Base-by-base conservation (phyloP, 2,113 vertebrate genomes). In the Syrrhaptes paradoxus region DNA sequence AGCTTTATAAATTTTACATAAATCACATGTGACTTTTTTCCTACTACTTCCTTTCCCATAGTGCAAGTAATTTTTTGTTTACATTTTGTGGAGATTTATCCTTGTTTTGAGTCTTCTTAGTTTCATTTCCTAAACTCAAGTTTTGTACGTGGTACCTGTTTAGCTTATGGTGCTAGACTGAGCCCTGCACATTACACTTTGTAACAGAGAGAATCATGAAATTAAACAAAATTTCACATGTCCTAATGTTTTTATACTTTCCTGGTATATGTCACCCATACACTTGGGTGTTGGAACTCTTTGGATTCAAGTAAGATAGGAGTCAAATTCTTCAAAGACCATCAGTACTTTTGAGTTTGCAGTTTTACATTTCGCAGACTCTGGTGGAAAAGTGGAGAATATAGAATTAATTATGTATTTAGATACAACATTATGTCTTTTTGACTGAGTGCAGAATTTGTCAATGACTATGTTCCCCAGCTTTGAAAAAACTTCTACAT, bases 1-100 rank as follows among this genome's bases (percentile, higher is more conserved):
- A 75, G 2, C 3, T 67, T 49, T 32, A 55, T 31, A 25, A 78
- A 7, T 8, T 74, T 59, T 90, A 7, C 43, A 24, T 41, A 34
- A 72, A 54, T 7, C 5, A 43, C 0, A 1, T 17, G 10, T 29
- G 14, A 52, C 6, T 24, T 17, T 18, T 38, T 38, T 9, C 22
- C 46, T 20, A 34, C 5, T 45, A 28, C 11, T 51, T 67, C 12
- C 11, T 88, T 79, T 59, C 7, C 21, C 32, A 72, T 17, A 49
- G 3, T 61, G 12, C 7, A 75, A 28, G 13, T 9, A 28, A 48
- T 22, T 68, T 26, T 66, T 87, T 34, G 5, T 36, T 45, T 71
- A 58, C 9, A 6, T 45, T 52, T 59, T 67, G 25, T 68, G 4
- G 0, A 21, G 25, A 46, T 68, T 77, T 72, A 36, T 51, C 32